Conservation (phyloP, 2,113 vertebrate species). For the Mesocricetus auratus region DNA sequence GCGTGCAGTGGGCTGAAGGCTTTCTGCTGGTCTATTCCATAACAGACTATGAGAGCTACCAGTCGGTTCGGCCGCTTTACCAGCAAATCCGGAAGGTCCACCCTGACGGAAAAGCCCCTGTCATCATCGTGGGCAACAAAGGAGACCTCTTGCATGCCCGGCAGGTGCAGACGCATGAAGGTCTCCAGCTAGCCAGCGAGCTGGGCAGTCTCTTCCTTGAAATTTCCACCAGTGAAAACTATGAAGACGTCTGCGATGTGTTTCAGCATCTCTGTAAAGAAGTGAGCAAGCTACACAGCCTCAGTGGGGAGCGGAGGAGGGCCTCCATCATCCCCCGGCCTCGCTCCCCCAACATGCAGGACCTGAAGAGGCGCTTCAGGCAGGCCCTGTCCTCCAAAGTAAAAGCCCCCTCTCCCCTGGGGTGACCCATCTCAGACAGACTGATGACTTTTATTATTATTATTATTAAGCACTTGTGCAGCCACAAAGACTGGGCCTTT, state of each 20-base stretch:
- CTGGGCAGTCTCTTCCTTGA: conserved; percentile 89
- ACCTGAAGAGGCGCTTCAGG: conserved; percentile 91
- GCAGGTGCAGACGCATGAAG: conserved; percentile 87
- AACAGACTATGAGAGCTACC: conserved; percentile 90
- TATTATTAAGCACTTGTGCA: background rate
- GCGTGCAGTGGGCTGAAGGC: conserved; percentile 90
- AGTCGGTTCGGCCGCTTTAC: conserved; percentile 86
- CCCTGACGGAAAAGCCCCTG: conserved; percentile 85
- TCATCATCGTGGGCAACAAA: conserved; percentile 91
- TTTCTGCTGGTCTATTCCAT: conserved; percentile 91
- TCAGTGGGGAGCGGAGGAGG: conserved; percentile 82
- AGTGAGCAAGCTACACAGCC: conserved; percentile 87
- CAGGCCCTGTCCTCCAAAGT: conserved; percentile 90
- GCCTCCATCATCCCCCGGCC: conserved; percentile 88
- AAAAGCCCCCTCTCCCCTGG: conserved; percentile 76
- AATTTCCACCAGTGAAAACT: conserved; percentile 90
- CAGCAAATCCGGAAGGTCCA: conserved; percentile 89
- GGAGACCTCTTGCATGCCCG: conserved; percentile 89
- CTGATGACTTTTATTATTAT: background rate
- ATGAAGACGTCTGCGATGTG: conserved; percentile 87
- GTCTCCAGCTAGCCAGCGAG: conserved; percentile 88
- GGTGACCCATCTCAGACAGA: conserved; percentile 13
- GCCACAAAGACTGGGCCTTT: conserved; percentile 76
- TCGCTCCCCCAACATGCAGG: conserved; percentile 91
- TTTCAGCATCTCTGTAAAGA: conserved; percentile 91